Conservation (phyloP, 2,797 vertebrate genomes). For the Lepus oiostolus region DNA sequence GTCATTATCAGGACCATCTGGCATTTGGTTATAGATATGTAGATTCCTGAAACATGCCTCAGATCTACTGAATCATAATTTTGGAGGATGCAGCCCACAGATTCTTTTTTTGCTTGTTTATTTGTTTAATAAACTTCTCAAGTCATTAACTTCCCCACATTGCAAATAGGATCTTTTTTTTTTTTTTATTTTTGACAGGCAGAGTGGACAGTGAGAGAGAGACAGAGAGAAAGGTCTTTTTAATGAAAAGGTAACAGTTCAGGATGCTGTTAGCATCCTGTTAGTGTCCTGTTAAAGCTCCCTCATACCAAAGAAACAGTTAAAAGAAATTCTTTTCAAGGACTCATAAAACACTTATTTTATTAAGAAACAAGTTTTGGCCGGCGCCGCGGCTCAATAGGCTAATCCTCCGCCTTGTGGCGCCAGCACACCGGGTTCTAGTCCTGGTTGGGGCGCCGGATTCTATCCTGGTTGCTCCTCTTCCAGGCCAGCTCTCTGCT, state of each 20-base stretch:
- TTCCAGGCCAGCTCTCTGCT: too few species aligned
- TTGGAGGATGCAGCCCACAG: neutral
- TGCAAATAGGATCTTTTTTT: neutral
- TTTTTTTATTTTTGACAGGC: too few species aligned
- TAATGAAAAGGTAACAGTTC: neutral
- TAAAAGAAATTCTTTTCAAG: neutral
- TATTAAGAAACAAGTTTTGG: neutral
- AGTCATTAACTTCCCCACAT: constrained; percentile 44
- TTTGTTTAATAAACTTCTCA: constrained; percentile 6
- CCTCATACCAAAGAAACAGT: neutral
- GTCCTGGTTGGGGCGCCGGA: too few species aligned
- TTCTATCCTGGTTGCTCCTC: too few species aligned
- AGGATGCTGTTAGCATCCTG: neutral
- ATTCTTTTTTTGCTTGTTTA: neutral
- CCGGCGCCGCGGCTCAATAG: too few species aligned
- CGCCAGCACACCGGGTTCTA: too few species aligned
- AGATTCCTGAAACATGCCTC: neutral
- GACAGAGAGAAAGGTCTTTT: too few species aligned
- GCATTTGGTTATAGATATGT: neutral
- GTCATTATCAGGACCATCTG: neutral
- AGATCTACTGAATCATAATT: neutral
- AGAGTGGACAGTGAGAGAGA: too few species aligned
- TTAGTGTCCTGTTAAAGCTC: neutral
- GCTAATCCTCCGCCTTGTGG: too few species aligned
- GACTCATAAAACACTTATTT: neutral